Evolutionary conservation across 2,888 invertebrate species (phyloP).

Genomic region (Plebejus anna): DNA sequence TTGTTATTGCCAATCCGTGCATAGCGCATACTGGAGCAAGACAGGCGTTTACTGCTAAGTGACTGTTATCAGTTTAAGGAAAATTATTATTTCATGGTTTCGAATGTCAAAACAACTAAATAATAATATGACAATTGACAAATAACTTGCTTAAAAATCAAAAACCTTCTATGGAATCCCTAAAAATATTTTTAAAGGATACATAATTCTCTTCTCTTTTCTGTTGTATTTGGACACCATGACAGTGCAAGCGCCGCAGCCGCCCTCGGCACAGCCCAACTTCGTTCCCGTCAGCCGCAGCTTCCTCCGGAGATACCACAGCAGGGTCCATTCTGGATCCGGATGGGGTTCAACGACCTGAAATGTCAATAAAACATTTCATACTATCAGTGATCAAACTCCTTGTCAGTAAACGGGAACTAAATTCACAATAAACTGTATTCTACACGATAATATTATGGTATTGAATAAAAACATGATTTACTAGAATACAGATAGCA

Average conservation of each 20-base stretch:
- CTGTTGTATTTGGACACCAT: conserved; percentile 92
- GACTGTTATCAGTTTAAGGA: conserved; percentile 65
- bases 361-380: conserved; percentile 29
- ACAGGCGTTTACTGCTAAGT: conserved; percentile 90
- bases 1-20: conserved; percentile 90
- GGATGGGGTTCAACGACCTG: conserved; percentile 87
- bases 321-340: conserved; percentile 92
- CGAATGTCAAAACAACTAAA: no score
- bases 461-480: background rate
- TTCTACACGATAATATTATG: background rate
- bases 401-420: background rate
- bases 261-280: conserved; percentile 96
- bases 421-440: background rate
- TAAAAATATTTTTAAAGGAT: conserved; percentile 57
- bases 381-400: background rate
- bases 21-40: conserved; percentile 88
- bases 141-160: no score
- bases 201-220: conserved; percentile 67
- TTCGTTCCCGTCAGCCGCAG: conserved; percentile 93
- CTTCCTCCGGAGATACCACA: conserved; percentile 90
- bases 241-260: conserved; percentile 98
- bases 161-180: no score
- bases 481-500: background rate
- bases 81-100: background rate
- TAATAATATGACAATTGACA: no score